Base-by-base conservation (phyloP, 35 echinoderm and acorn worm genomes). In the Apostichopus californicus region DNA sequence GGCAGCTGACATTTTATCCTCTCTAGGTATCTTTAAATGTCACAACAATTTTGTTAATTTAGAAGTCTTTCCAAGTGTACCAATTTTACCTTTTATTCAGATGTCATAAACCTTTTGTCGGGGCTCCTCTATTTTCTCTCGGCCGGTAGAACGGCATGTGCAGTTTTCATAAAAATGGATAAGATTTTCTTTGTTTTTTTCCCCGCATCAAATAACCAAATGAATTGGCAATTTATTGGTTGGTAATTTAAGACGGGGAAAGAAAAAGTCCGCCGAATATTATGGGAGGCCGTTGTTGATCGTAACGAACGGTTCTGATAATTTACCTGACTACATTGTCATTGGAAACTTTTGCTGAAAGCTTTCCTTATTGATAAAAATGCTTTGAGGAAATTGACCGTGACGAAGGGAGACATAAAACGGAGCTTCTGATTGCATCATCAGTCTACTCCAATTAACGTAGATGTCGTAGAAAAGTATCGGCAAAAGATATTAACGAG, bases 1-100 rank as follows among this genome's bases (percentile, higher is more conserved):
- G 81, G 55, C 57, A 85, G 81, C 5, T 85, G 23, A 59, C 60
- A 85, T 85, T 85, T 85, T 59, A 85, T 85, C 81, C 57, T 85
- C 2, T 59, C 15, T 56, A 58, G 81, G n/a, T 17, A 10, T 59
- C 81, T 59, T 20, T 59, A 58, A 85, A 85, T 85, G 81, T 58
- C 55, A 25, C 55, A 85, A 59, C 57, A 85, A 85, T 58, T n/a
- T 85, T 58, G 9, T 13, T 85, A 85, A 85, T 85, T 85, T 22
- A 85, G 24, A 85, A 75, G 71, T 75, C 71, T 75, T 75, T 75
- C 71, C 14, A 75, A 22, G 71, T 75, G 71, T 22, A 75, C 71
- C 71, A 75, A 22, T 75, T 75, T 75, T 75, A n/a, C 20, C n/a
- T 75, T 75, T 75, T 22, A 75, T 75, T 75, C 71, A 75, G 71